phyloP scores from a whole-genome alignment of 2,888 invertebrate species.

The Chironomus riparius region DNA sequence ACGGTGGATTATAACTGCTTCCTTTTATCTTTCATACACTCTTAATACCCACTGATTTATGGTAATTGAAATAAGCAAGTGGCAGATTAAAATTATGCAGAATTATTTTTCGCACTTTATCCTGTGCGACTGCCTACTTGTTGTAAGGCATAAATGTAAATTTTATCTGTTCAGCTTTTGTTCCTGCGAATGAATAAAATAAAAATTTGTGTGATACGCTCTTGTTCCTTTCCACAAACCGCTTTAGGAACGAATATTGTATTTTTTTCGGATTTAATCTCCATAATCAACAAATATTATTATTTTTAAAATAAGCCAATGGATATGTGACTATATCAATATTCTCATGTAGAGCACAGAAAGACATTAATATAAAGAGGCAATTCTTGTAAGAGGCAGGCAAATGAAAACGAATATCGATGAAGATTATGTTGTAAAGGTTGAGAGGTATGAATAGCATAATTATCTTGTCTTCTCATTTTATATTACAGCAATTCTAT shows the following conservation, averaged over 20 bases:
- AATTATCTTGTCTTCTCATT: too few species aligned
- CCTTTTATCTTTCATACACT: background rate
- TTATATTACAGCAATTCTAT: too few species aligned
- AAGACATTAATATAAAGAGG: too few species aligned
- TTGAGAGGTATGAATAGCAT: too few species aligned
- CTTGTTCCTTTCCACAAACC: background rate
- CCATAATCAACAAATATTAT: slow-evolving; percentile 10
- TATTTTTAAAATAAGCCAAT: background rate
- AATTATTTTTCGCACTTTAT: background rate
- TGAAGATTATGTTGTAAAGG: too few species aligned
- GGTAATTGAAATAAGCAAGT: background rate
- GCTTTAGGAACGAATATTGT: background rate
- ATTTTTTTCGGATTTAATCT: background rate
- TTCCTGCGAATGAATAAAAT: too few species aligned
- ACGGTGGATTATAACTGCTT: background rate
- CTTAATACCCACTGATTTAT: background rate
- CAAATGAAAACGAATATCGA: too few species aligned
- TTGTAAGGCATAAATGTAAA: background rate
- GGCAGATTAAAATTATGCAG: background rate
- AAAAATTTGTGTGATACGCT: too few species aligned
- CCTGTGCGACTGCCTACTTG: too few species aligned
- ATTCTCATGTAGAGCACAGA: too few species aligned
- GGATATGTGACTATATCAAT: too few species aligned
- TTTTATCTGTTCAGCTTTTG: background rate
- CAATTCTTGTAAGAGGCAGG: too few species aligned